phyloP scores from a whole-genome alignment of 37 sponge, comb jelly and placozoan genomes.

The Haliclona indistincta region DNA sequence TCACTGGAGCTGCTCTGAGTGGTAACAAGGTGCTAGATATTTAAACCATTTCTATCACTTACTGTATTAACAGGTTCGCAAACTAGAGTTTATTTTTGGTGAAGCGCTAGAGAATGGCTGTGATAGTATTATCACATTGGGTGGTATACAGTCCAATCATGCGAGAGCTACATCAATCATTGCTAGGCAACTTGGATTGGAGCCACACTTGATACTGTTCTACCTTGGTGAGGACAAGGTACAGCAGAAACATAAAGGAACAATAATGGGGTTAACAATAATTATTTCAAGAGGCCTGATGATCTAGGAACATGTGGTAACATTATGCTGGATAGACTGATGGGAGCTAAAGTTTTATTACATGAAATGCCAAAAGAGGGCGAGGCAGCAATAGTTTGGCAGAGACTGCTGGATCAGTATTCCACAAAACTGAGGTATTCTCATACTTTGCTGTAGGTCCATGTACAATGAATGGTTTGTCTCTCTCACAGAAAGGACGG shows the following conservation, averaged over 20 bases:
- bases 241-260: too few species aligned
- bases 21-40: slow-evolving; percentile 70
- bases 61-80: slow-evolving; percentile 43
- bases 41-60: neutral
- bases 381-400: too few species aligned
- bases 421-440: too few species aligned
- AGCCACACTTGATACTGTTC: too few species aligned
- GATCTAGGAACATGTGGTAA: slow-evolving; percentile 39
- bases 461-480: neutral
- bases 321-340: slow-evolving; percentile 60
- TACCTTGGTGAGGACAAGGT: too few species aligned
- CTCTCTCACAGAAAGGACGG: slow-evolving; percentile 36
- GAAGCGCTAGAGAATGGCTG: slow-evolving; percentile 72
- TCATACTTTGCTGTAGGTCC: neutral
- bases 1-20: slow-evolving; percentile 67
- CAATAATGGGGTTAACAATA: too few species aligned
- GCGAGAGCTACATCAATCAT: too few species aligned
- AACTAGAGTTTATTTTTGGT: slow-evolving; percentile 83
- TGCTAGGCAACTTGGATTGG: too few species aligned
- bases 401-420: too few species aligned
- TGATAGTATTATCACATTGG: slow-evolving; percentile 55
- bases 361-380: too few species aligned
- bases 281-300: slow-evolving; percentile 43
- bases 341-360: slow-evolving; percentile 58
- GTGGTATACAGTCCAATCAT: too few species aligned